These are phyloP conservation scores for Clarias laeviceps DNA, from an alignment of 2,797 vertebrate species.

Conservation along the genomic window DNA sequence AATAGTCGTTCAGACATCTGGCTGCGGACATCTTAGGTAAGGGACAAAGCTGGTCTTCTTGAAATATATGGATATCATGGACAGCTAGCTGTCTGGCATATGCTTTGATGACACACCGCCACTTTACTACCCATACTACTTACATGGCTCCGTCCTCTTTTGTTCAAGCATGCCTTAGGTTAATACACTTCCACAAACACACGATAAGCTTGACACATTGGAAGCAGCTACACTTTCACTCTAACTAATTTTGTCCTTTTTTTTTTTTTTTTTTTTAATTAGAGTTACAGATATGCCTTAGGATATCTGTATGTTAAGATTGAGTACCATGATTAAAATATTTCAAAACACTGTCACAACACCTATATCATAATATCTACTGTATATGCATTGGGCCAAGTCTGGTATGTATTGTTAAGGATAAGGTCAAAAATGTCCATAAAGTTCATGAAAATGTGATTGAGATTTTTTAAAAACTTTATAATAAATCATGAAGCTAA, in stretches of 20 bases:
- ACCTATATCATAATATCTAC: neutral
- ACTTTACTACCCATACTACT: neutral
- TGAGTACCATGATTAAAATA: neutral
- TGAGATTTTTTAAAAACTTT: neutral
- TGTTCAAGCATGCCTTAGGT: slow-evolving; percentile 1
- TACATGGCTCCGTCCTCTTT: neutral
- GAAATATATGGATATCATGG: too few species aligned
- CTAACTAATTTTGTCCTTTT: neutral
- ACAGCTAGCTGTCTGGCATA: too few species aligned
- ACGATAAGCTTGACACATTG: neutral
- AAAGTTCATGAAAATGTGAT: neutral
- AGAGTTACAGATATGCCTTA: neutral
- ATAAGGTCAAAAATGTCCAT: too few species aligned
- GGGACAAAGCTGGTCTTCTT: too few species aligned
- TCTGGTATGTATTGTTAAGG: too few species aligned
- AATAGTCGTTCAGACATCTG: too few species aligned
- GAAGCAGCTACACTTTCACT: neutral
- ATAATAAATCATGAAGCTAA: neutral
- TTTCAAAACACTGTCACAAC: neutral
- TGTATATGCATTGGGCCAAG: neutral
- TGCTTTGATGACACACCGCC: too few species aligned
- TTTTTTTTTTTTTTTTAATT: neutral
- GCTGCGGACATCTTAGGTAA: too few species aligned
- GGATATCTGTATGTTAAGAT: too few species aligned
- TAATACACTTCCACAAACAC: neutral